Conservation (phyloP, 2,888 invertebrate genomes). For the Neoitamus cyanurus region DNA sequence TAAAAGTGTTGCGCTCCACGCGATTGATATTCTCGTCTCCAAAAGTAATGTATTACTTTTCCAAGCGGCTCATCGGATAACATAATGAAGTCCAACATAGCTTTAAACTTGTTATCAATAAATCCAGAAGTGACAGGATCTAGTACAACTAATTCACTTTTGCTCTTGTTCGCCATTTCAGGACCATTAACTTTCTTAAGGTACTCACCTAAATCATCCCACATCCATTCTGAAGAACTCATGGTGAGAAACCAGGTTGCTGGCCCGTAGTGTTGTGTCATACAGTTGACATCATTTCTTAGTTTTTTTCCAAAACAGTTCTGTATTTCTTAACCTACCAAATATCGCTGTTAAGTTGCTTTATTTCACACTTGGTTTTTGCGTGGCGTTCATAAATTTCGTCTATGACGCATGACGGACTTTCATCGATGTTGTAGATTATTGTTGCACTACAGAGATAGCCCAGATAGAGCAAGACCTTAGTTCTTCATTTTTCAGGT, state of each 20-base stretch:
- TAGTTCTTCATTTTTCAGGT: too few relatives aligned
- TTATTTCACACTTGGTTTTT: too few relatives aligned
- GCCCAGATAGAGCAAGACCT: too few relatives aligned
- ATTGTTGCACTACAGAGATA: too few relatives aligned
- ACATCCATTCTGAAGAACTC: slow-evolving; percentile 55
- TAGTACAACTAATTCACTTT: slow-evolving; percentile 56
- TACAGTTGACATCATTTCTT: slow-evolving; percentile 54
- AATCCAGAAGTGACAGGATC: slow-evolving; percentile 58
- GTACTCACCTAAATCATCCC: slow-evolving; percentile 57
- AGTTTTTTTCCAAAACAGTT: slow-evolving; percentile 55
- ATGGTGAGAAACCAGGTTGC: slow-evolving; percentile 56
- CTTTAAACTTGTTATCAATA: slow-evolving; percentile 57
- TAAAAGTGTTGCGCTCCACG: slow-evolving; percentile 57
- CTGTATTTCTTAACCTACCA: slow-evolving; percentile 6
- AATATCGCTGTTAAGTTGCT: slow-evolving; percentile 44
- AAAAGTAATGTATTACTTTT: slow-evolving; percentile 55
- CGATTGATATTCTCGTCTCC: slow-evolving; percentile 57
- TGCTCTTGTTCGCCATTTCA: slow-evolving; percentile 54
- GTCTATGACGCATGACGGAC: too few relatives aligned
- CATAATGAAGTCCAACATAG: slow-evolving; percentile 58
- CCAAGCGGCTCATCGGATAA: slow-evolving; percentile 55
- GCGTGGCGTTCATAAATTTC: too few relatives aligned
- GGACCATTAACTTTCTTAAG: slow-evolving; percentile 55
- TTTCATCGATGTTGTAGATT: too few relatives aligned
- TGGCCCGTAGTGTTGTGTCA: slow-evolving; percentile 55